Percentiles rank a stretch among this genome's conserved stretches.
Conservation (phyloP, 2,888 invertebrate species). For the Philereme transversata region DNA sequence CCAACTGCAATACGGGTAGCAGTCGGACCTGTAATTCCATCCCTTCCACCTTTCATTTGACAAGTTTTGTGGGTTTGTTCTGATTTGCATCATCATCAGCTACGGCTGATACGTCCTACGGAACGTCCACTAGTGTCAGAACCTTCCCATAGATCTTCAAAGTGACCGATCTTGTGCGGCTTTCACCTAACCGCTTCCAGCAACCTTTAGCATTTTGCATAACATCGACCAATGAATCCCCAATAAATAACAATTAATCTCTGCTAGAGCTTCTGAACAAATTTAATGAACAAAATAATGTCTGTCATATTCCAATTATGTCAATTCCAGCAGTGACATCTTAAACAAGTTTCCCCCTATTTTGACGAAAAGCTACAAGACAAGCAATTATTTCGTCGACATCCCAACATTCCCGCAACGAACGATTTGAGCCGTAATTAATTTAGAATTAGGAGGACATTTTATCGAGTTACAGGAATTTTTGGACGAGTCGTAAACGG, state of each 20-base stretch:
- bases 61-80: no score
- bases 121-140: no score
- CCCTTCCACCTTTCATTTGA: no score
- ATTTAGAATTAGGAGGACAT: conserved; percentile 54
- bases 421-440: conserved; percentile 46
- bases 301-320: conserved; percentile 29
- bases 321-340: conserved; percentile 29
- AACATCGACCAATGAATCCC: not conserved
- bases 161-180: no score
- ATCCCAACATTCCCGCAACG: conserved; percentile 34
- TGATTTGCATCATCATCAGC: no score
- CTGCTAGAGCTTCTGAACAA: conserved; percentile 10
- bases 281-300: conserved; percentile 26
- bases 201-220: no score
- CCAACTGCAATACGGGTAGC: no score
- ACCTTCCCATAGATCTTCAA: no score
- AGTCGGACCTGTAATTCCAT: no score
- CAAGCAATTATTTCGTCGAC: conserved; percentile 50
- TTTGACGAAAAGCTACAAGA: conserved; percentile 42
- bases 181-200: no score
- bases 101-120: no score
- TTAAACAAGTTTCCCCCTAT: conserved; percentile 24
- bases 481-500: conserved; percentile 47
- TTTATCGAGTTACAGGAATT: conserved; percentile 48
- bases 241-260: conserved; percentile 12